Conservation (phyloP, 2,888 invertebrate species). For the Eulithis prunata region DNA sequence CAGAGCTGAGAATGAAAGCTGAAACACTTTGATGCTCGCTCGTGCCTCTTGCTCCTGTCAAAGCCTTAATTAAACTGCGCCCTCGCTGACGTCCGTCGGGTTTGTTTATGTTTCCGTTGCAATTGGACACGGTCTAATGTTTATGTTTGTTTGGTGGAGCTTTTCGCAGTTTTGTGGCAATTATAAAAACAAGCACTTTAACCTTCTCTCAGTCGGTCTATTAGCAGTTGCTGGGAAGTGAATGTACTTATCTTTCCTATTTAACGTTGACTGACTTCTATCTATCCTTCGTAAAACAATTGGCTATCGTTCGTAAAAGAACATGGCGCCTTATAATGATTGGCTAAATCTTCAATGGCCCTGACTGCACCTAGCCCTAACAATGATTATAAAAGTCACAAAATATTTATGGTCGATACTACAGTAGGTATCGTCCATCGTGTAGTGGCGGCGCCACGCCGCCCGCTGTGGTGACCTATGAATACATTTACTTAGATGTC, state of each 20-base stretch:
- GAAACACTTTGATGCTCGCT: constrained; percentile 28
- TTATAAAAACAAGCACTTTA: too few species aligned
- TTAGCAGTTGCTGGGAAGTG: too few species aligned
- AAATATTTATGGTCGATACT: constrained; percentile 22
- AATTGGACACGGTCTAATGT: constrained; percentile 11
- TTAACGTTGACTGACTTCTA: too few species aligned
- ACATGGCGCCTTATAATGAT: too few species aligned
- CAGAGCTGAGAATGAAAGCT: constrained; percentile 18
- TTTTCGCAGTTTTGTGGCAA: constrained; percentile 1
- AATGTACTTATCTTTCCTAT: too few species aligned
- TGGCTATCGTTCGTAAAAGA: too few species aligned
- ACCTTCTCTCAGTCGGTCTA: too few species aligned
- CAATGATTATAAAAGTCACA: constrained; percentile 25
- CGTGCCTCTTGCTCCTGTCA: constrained; percentile 25
- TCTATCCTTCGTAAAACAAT: too few species aligned
- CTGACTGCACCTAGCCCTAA: neutral
- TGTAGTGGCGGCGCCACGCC: constrained; percentile 3
- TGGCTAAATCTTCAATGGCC: neutral
- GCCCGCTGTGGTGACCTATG: constrained; percentile 45
- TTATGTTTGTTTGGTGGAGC: constrained; percentile 4
- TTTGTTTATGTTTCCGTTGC: constrained; percentile 19
- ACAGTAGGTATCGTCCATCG: constrained; percentile 10
- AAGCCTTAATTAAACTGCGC: constrained; percentile 29
- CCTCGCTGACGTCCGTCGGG: constrained; percentile 23
- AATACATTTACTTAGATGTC: constrained; percentile 46